Base-by-base conservation (phyloP, 1,140 invertebrate species). In the Streblospio benedicti region DNA sequence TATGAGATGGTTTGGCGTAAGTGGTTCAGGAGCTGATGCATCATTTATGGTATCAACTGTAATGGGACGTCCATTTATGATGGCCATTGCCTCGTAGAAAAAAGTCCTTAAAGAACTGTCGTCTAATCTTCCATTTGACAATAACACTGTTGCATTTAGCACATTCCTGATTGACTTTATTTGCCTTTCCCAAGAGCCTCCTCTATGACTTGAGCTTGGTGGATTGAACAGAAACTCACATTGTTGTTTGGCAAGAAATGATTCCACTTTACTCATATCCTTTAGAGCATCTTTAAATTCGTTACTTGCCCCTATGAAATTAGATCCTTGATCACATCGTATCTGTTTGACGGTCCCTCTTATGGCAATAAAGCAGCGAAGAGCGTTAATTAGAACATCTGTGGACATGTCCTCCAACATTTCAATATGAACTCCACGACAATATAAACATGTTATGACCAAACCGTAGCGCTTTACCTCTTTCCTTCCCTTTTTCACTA, bases 121-220 rank as follows among this genome's bases (percentile, higher is more conserved):
- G 43, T 18, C 64, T 50, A 23, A 53, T 23, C 20, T 16, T n/a
- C 9, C 14, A n/a, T 18, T 18, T 4, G 4, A 18, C 30, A 14
- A 23, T 27, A 4, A 6, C 30, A 71, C 44, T 27, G 68, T 56
- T 9, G 59, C 35, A 32, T 68, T 64, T 16, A 69, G 60, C n/a
- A 68, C 65, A 6, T 63, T 51, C 35, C 65, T 47, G 28, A 61
- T 51, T 4, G 63, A 52, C 2, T 65, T 64, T 30, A 71, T 66
- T 60, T 67, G 63, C 27, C 68, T 50, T 43, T 71, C 69, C 69
- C 67, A 71, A 9, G 58, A 49, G 0, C 59, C 5, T 2, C 43
- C 12, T 2, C 43, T 50, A n/a, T 64, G 60, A 20, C 60, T 64
- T 3, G 59, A 61, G 6, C 38, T 31, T 14, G 59, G 55, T 25